Evolutionary conservation across 2,888 invertebrate genomes (phyloP).

Genomic region (Tenthredo distinguenda): DNA sequence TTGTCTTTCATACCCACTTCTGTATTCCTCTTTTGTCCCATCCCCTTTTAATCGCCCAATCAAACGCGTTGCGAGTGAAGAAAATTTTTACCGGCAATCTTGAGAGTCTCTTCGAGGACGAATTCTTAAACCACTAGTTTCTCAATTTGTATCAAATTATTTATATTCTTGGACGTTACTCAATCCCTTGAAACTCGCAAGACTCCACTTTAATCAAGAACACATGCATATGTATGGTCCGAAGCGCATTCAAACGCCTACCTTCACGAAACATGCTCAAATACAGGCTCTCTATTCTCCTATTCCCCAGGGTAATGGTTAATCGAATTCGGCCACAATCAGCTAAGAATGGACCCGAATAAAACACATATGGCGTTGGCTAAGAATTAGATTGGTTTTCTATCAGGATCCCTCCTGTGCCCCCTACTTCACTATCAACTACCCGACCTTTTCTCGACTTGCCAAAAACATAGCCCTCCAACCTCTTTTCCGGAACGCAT

Average conservation of each 20-base stretch:
- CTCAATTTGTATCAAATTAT: background rate
- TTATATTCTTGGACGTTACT: background rate
- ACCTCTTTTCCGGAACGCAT: background rate
- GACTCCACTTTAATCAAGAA: background rate
- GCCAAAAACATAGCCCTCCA: constrained; percentile 11
- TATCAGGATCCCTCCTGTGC: constrained; percentile 11
- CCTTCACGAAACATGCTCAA: background rate
- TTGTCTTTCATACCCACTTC: background rate
- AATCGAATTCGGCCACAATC: constrained; percentile 22
- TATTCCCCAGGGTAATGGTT: background rate
- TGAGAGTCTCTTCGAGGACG: background rate
- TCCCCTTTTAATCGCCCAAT: background rate
- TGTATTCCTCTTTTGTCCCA: background rate
- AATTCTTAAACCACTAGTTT: background rate
- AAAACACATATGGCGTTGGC: constrained; percentile 8
- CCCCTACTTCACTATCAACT: background rate
- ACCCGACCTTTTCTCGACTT: constrained; percentile 28
- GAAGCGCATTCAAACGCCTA: background rate
- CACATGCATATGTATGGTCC: background rate
- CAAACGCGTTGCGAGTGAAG: background rate
- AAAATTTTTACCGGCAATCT: background rate
- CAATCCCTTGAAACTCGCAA: background rate
- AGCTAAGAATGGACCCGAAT: constrained; percentile 11
- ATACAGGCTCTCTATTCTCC: background rate
- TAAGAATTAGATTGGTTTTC: constrained; percentile 28